phyloP scores from a whole-genome alignment of 2,888 invertebrate species.

The Plebejus anna region DNA sequence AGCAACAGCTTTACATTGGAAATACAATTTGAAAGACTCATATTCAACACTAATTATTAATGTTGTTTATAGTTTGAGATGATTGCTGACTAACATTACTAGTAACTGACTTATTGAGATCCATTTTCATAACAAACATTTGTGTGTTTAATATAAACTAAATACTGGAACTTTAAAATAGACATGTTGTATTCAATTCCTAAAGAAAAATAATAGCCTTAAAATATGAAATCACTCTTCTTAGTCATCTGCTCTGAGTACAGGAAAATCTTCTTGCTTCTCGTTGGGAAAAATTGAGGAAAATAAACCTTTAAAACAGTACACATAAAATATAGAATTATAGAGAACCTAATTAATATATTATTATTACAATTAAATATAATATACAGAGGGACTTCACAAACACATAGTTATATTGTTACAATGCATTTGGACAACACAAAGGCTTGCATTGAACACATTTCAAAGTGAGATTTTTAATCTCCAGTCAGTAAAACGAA shows the following conservation, averaged over 20 bases:
- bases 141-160: too few relatives aligned
- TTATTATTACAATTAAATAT: neutral
- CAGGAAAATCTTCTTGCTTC: neutral
- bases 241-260: neutral
- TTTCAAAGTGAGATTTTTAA: conserved; percentile 29
- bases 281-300: neutral
- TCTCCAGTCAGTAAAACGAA: neutral
- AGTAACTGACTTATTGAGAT: too few relatives aligned
- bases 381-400: conserved; percentile 34
- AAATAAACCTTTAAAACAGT: neutral
- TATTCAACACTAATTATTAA: too few relatives aligned
- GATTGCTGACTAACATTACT: too few relatives aligned
- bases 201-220: neutral
- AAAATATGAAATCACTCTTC: neutral
- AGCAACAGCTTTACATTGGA: too few relatives aligned
- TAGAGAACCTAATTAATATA: neutral
- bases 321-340: neutral
- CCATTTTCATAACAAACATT: too few relatives aligned
- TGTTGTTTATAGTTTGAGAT: too few relatives aligned
- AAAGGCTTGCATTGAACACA: conserved; percentile 48
- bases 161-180: too few relatives aligned
- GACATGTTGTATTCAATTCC: neutral
- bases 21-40: too few relatives aligned
- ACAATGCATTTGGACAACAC: conserved; percentile 58
- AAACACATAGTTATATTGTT: conserved; percentile 35